Conservation (phyloP, 2,797 vertebrate genomes). For the Hippocampus kuda region DNA sequence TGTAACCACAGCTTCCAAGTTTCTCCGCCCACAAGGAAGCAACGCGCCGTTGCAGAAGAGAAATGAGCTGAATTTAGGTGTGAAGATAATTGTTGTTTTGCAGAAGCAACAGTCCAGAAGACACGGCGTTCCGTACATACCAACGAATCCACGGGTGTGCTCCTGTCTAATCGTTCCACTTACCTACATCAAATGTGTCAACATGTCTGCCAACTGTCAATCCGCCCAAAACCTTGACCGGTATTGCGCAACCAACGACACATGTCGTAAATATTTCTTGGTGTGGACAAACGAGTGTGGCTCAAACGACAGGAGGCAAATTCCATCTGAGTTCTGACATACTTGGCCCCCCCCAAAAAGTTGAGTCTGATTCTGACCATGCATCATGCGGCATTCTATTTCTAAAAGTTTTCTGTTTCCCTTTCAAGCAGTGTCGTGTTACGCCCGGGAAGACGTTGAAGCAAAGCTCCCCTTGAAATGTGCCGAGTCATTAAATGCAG, state of each 20-base stretch:
- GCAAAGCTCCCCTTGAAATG: slow-evolving; percentile 25
- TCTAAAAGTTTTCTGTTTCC: slow-evolving; percentile 12
- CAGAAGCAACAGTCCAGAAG: slow-evolving; percentile 15
- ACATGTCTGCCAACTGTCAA: slow-evolving; percentile 14
- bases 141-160: slow-evolving; percentile 31
- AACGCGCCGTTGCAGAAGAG: slow-evolving; percentile 21
- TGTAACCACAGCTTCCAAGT: slow-evolving; percentile 11
- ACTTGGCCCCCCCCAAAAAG: too few relatives aligned
- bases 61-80: slow-evolving; percentile 19
- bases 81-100: slow-evolving; percentile 27
- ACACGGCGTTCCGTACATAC: slow-evolving; percentile 35
- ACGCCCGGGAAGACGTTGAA: slow-evolving; percentile 18
- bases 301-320: too few relatives aligned
- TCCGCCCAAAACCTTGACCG: neutral
- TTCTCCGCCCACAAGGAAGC: slow-evolving; percentile 27
- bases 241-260: neutral
- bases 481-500: slow-evolving; percentile 44
- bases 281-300: too few relatives aligned
- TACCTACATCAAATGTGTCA: slow-evolving; percentile 27
- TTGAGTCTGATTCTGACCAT: too few relatives aligned
- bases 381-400: neutral
- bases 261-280: neutral
- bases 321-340: too few relatives aligned
- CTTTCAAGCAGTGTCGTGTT: neutral
- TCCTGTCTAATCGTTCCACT: slow-evolving; percentile 4